Base-by-base conservation (phyloP, 2,888 invertebrate genomes). In the Brachyopa scutellaris region DNA sequence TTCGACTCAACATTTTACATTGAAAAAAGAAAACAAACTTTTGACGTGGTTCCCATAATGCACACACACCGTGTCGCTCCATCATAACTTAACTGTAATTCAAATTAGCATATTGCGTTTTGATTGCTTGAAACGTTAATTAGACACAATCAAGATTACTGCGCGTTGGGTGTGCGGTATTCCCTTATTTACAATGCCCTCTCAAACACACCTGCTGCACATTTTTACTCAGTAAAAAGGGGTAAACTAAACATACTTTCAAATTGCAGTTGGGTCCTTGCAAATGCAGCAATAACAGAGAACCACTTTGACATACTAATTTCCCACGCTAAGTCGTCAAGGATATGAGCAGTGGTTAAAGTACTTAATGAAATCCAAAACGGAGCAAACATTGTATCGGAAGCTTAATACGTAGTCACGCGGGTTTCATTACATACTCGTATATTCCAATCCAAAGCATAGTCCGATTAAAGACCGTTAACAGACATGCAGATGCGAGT, bases 321-420 rank as follows among this genome's bases (percentile, higher is more conserved):
- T 80, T 80, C 80, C 80, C 80, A 80, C 80, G 80, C 76, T 80
- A 80, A 80, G 76, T 76, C 80, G 76, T 80, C 76, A 80, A 80
- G 76, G 80, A 80, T 80, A 69, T 69, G 69, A 69, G 17, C 36
- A 17, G 45, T 42, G 69, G 62, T 23, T 57, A 36, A 49, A 62
- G 36, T 62, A 36, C 49, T 36, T 53, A 62, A 31, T 47, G 33
- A 15, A 61, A 61, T 79, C 45, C 33, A 45, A 73, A 73, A 45
- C 23, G 49, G 29, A 66, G 29, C 66, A 53, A 61, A 55, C 66
- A 74, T 47, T 73, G 78, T 53, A 79, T 47, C 38, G 64, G 23
- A 51, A 57, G 62, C 62, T 36, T 26, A 55, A 45, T 61, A 51
- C 29, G 11, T 23, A 21, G 55, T 62, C 74, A 79, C 59, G 73